Conservation (phyloP, 2,888 invertebrate genomes). For the Lasioglossum figueresi region DNA sequence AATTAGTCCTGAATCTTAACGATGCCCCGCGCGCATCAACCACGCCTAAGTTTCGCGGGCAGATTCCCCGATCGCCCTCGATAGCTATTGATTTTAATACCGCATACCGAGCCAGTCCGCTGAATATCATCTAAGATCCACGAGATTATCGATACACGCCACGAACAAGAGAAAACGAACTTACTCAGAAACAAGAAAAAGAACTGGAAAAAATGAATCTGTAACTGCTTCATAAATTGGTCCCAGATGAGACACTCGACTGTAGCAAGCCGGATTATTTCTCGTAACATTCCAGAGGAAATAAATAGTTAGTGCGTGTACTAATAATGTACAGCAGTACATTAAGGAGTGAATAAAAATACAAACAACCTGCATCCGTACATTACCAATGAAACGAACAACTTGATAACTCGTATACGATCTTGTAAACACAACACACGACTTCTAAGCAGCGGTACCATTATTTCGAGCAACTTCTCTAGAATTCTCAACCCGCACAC, state of each 20-base stretch:
- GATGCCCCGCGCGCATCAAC: conserved; percentile 50
- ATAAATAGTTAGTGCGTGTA: too few relatives aligned
- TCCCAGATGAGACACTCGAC: not conserved
- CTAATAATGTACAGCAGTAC: too few relatives aligned
- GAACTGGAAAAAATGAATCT: not conserved
- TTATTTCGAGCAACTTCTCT: not conserved
- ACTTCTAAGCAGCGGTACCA: not conserved
- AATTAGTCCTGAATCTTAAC: conserved; percentile 64
- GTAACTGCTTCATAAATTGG: not conserved
- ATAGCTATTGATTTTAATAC: conserved; percentile 50
- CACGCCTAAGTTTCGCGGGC: conserved; percentile 44
- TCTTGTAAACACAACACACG: not conserved
- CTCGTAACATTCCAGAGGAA: too few relatives aligned
- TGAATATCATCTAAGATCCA: conserved; percentile 30
- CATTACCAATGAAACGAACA: too few relatives aligned
- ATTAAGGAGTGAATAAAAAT: too few relatives aligned
- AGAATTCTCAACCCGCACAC: not conserved
- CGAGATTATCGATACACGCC: not conserved
- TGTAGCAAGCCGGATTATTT: too few relatives aligned
- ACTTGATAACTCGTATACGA: too few relatives aligned
- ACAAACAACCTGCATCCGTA: too few relatives aligned
- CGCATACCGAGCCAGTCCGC: not conserved
- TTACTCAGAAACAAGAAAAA: not conserved
- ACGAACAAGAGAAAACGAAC: not conserved
- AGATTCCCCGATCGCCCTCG: conserved; percentile 37